These are phyloP conservation scores for Nomada ferruginata DNA, from an alignment of 2,888 invertebrate species.

Conservation along the genomic window DNA sequence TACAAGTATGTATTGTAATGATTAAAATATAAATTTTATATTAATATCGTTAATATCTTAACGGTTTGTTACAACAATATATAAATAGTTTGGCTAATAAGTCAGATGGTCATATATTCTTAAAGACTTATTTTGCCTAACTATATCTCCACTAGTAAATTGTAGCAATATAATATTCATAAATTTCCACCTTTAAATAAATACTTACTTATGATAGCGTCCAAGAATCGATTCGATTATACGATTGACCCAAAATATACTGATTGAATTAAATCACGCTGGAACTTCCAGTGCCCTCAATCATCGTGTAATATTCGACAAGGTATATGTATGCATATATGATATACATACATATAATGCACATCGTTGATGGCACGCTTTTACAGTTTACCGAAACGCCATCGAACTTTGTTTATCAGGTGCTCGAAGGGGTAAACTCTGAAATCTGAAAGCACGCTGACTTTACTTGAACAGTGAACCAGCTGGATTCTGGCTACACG, in stretches of 20 bases:
- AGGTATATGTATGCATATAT: neutral
- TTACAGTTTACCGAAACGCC: slow-evolving; percentile 11
- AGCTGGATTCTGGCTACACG: slow-evolving; percentile 10
- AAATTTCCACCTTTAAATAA: neutral
- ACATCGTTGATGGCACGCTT: neutral
- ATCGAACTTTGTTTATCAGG: slow-evolving; percentile 26
- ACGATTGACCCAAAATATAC: neutral
- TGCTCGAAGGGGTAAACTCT: slow-evolving; percentile 16
- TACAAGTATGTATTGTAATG: too few relatives aligned
- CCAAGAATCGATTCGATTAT: neutral
- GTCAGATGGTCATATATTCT: too few relatives aligned
- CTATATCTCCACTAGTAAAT: too few relatives aligned
- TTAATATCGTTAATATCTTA: too few relatives aligned
- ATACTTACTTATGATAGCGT: neutral
- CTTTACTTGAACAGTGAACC: slow-evolving; percentile 27
- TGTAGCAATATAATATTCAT: too few relatives aligned
- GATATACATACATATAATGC: neutral
- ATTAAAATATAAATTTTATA: too few relatives aligned
- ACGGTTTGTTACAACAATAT: too few relatives aligned
- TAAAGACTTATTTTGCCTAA: too few relatives aligned
- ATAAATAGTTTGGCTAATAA: too few relatives aligned
- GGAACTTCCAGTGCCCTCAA: neutral
- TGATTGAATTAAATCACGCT: slow-evolving; percentile 5
- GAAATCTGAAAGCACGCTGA: slow-evolving; percentile 28
- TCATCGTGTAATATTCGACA: neutral